Evolutionary conservation across 2,797 vertebrate species (phyloP).

Genomic region (Cyprinodon diabolis): DNA sequence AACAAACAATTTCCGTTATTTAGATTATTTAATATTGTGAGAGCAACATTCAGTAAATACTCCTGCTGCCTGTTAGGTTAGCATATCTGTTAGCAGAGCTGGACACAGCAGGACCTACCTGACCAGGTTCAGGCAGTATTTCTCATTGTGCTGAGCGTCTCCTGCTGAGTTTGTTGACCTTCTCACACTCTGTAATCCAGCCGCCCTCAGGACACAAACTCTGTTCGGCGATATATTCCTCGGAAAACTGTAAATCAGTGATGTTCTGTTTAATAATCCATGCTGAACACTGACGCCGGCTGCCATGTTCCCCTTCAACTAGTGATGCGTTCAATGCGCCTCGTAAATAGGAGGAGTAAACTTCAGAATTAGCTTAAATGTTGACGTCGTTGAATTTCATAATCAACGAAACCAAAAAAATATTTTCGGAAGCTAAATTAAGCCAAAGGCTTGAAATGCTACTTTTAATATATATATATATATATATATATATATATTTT

Average conservation of each 20-base stretch:
- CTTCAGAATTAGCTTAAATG: too few relatives aligned
- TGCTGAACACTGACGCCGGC: conserved; percentile 47
- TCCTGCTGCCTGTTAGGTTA: neutral
- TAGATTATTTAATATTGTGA: neutral
- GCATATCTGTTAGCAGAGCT: neutral
- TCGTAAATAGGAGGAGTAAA: neutral
- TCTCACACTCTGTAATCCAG: conserved; percentile 51
- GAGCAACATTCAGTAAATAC: neutral
- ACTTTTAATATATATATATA: too few relatives aligned
- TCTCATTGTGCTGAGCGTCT: conserved; percentile 54
- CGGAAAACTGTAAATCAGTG: conserved; percentile 20
- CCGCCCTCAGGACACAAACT: conserved; percentile 20
- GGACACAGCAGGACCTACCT: conserved; percentile 61
- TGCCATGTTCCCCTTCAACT: conserved; percentile 79
- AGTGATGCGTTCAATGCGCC: conserved; percentile 28
- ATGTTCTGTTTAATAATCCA: conserved; percentile 41
- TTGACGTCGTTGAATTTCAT: neutral
- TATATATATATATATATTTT: too few relatives aligned
- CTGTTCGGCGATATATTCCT: conserved; percentile 13
- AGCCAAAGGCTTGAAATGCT: too few relatives aligned
- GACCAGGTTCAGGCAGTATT: conserved; percentile 78
- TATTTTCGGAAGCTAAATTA: neutral
- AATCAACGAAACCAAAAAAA: neutral
- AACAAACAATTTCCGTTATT: neutral
- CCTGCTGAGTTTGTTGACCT: conserved; percentile 38